Evolutionary conservation across 2,888 invertebrate species (phyloP).

Genomic region (Hemicrepidius hirtus): DNA sequence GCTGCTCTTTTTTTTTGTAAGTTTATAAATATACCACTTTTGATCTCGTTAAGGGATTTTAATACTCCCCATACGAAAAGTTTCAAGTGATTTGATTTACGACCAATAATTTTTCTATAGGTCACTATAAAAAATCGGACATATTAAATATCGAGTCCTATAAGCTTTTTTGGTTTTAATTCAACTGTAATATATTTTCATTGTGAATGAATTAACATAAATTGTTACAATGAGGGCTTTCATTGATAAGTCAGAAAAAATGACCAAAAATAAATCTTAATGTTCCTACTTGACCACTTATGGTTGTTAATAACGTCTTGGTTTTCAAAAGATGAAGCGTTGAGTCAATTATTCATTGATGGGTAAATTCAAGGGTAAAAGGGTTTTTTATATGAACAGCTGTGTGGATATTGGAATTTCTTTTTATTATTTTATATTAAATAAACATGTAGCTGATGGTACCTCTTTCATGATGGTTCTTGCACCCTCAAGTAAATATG

Average conservation of each 20-base stretch:
- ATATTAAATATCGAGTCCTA: neutral
- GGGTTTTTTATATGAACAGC: conserved; percentile 26
- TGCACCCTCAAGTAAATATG: too few relatives aligned
- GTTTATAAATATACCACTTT: conserved; percentile 16
- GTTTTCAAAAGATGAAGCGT: conserved; percentile 4
- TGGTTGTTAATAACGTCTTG: conserved; percentile 14
- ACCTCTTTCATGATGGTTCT: too few relatives aligned
- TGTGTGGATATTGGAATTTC: conserved; percentile 7
- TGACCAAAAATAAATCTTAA: conserved; percentile 42
- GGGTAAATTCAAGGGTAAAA: conserved; percentile 14
- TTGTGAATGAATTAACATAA: conserved; percentile 36
- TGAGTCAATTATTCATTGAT: conserved; percentile 33
- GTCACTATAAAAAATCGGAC: neutral
- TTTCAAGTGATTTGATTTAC: neutral
- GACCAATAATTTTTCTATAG: neutral
- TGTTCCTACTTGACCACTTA: conserved; percentile 37
- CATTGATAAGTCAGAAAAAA: conserved; percentile 31
- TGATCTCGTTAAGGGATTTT: conserved; percentile 9
- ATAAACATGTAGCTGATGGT: neutral
- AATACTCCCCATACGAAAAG: neutral
- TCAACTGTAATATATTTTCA: conserved; percentile 27
- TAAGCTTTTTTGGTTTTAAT: neutral
- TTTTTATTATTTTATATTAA: neutral
- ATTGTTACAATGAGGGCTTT: conserved; percentile 38
- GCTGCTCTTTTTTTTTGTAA: conserved; percentile 27